These are phyloP conservation scores for Trichopria drosophilae DNA, from an alignment of 2,888 invertebrate species.

Conservation along the genomic window DNA sequence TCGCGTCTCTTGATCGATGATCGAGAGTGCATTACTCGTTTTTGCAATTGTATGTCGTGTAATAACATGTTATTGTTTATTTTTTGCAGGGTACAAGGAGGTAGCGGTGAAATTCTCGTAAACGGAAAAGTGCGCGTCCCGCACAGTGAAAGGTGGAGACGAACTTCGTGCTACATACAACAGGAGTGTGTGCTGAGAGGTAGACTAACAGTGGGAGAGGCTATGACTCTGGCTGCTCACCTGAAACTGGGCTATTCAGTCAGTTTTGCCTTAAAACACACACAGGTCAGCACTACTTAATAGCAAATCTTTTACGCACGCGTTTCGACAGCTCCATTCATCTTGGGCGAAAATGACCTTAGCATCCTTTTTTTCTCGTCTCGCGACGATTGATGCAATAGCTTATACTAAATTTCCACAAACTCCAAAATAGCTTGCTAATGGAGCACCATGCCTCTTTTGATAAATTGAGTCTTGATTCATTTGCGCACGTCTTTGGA, in stretches of 20 bases:
- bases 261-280: conserved; percentile 68
- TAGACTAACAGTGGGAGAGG: conserved; percentile 77
- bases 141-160: conserved; percentile 70
- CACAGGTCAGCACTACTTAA: conserved; percentile 65
- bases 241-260: conserved; percentile 77
- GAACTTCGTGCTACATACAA: conserved; percentile 83
- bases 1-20: too few species aligned
- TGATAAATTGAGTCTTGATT: too few species aligned
- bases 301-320: too few species aligned
- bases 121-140: conserved; percentile 66
- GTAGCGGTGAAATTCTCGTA: conserved; percentile 71
- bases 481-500: too few species aligned
- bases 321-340: too few species aligned
- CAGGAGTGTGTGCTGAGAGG: conserved; percentile 78
- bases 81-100: conserved; percentile 66
- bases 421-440: too few species aligned
- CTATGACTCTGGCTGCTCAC: conserved; percentile 81
- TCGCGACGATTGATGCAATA: too few species aligned
- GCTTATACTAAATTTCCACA: too few species aligned
- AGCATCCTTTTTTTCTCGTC: too few species aligned
- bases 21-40: too few species aligned
- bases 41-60: conserved; percentile 1
- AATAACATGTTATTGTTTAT: conserved; percentile 1
- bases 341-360: too few species aligned
- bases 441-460: too few species aligned